Percentiles rank a stretch among this genome's conserved stretches.
These are phyloP conservation scores for Embidobia sp. DNA, from an alignment of 2,888 invertebrate species.

Conservation along the genomic window DNA sequence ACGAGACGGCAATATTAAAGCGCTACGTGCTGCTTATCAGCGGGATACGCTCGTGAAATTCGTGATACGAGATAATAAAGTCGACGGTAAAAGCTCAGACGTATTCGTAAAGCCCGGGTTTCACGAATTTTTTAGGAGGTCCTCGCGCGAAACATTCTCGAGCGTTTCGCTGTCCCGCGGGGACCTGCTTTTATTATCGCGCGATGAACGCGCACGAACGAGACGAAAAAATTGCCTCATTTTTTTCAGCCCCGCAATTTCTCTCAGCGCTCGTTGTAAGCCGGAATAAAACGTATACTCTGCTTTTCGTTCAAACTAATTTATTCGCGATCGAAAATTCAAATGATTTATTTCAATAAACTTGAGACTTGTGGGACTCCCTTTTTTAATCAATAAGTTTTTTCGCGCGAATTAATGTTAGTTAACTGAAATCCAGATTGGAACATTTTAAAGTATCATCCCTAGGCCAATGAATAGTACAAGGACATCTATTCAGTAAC, in stretches of 20 bases:
- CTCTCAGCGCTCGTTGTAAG: constrained; percentile 6
- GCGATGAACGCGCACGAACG: constrained; percentile 40
- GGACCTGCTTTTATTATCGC: constrained; percentile 42
- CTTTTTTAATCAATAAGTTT: too few species aligned
- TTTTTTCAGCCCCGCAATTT: constrained; percentile 31
- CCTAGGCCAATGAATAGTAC: neutral
- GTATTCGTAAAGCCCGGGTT: neutral
- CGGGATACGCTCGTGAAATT: constrained; percentile 12
- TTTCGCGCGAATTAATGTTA: too few species aligned
- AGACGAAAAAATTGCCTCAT: constrained; percentile 45
- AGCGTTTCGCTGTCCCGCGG: constrained; percentile 28
- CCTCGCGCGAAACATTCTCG: constrained; percentile 31
- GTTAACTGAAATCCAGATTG: too few species aligned
- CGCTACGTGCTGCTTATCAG: constrained; percentile 36
- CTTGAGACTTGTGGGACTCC: too few species aligned
- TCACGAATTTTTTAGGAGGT: constrained; percentile 22
- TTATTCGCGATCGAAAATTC: too few species aligned
- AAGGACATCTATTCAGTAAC: neutral
- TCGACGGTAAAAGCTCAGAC: constrained; percentile 8
- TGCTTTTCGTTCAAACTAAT: too few species aligned
- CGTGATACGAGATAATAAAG: neutral
- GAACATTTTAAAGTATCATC: too few species aligned
- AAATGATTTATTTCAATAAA: too few species aligned
- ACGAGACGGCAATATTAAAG: constrained; percentile 44
- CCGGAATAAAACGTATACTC: neutral